Base-by-base conservation (phyloP, 2,113 vertebrate genomes). In the Eulemur rufifrons region DNA sequence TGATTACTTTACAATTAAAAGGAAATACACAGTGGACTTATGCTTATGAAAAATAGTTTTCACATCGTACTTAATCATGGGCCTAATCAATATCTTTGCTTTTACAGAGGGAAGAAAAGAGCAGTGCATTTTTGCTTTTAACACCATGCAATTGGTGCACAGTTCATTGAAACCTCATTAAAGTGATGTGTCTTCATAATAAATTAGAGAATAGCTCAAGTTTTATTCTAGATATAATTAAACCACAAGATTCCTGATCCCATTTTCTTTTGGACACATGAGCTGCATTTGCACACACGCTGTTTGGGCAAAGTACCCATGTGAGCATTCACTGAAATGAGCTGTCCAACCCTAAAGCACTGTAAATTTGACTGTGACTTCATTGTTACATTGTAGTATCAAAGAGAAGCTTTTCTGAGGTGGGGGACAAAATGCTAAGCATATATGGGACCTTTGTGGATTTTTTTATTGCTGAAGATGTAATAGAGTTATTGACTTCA, bases 121-220 rank as follows among this genome's bases (percentile, higher is more conserved):
- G 12, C 27, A 71, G 76, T 25, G 37, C 13, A 54, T 74, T 93
- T 89, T 93, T 95, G 39, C 95, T 93, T 94, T 97, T 86, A 97
- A 86, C 32, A 11, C 21, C 1, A 27, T 32, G 3, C 11, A 11
- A 93, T 97, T 86, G 47, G 92, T 82, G 63, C 84, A 87, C 12
- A 97, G 94, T 92, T 90, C 86, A 96, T 56, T 94, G 94, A 88
- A 91, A 95, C 32, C 13, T 61, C 61, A 91, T 86, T 89, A 95
- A 91, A 93, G 34, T 63, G 86, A 86, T 74, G 8, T 84, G 32
- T 93, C 82, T 86, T 89, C 78, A 68, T 27, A 97, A 97, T 93
- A 96, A 96, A 95, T 97, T 93, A 95, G 74, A 92, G 52, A 63
- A 39, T 86, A 32, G 18, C n/a, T 92, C 89, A 95, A 59, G 29